A percentile compares a stretch with the other conserved stretches of the same genome.
These are phyloP conservation scores for Antechinus stuartii DNA, from an alignment of 2,113 vertebrate species.

Conservation along the genomic window DNA sequence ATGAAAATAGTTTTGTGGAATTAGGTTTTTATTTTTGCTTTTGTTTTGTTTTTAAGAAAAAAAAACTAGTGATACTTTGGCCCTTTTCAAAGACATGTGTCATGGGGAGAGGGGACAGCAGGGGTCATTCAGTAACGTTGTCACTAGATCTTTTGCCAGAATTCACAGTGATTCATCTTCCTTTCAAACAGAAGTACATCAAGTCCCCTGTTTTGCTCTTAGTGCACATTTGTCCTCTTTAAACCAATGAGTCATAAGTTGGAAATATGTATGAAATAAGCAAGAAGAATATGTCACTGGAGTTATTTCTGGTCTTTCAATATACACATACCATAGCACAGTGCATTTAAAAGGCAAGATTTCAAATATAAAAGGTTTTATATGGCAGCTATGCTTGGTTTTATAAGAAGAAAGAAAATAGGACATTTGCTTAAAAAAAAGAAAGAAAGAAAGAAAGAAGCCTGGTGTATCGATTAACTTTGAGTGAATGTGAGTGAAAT, in stretches of 20 bases:
- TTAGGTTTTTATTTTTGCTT: not conserved
- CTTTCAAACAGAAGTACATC: slow-evolving; percentile 72
- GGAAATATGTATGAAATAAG: slow-evolving; percentile 79
- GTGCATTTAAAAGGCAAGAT: slow-evolving; percentile 75
- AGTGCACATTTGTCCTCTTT: slow-evolving; percentile 76
- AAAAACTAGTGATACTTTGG: slow-evolving; percentile 59
- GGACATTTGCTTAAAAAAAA: slow-evolving; percentile 35
- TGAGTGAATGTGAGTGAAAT: slow-evolving; percentile 55
- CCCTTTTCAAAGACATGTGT: slow-evolving; percentile 1
- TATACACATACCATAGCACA: slow-evolving; percentile 71
- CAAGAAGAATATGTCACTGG: slow-evolving; percentile 77
- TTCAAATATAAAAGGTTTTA: slow-evolving; percentile 69
- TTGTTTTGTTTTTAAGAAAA: slow-evolving; percentile 60
- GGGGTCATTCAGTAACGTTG: slow-evolving; percentile 73
- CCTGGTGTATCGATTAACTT: slow-evolving; percentile 61
- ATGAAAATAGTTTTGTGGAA: slow-evolving; percentile 64
- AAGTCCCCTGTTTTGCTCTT: slow-evolving; percentile 77
- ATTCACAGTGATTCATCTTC: slow-evolving; percentile 62
- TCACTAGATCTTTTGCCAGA: slow-evolving; percentile 34
- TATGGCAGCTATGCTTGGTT: slow-evolving; percentile 60
- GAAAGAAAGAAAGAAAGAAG: slow-evolving; percentile 6
- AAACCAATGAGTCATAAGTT: slow-evolving; percentile 74
- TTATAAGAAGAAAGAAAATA: slow-evolving; percentile 36
- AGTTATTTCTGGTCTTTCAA: slow-evolving; percentile 79
- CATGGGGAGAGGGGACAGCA: slow-evolving; percentile 35